Conservation (phyloP, 2,113 vertebrate species). For the Spheniscus mendiculus region DNA sequence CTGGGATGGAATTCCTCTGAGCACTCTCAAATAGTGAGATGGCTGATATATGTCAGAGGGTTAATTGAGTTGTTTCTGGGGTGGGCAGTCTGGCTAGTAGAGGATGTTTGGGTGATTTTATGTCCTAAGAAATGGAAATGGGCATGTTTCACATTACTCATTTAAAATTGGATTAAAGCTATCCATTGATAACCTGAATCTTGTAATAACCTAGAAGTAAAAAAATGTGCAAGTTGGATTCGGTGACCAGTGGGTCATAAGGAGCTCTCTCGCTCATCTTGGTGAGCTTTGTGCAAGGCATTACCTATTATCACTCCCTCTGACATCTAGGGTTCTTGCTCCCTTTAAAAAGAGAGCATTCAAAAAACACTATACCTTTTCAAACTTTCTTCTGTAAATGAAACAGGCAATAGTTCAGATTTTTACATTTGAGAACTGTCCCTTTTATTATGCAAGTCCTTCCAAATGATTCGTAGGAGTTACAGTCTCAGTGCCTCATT, state of each 20-base stretch:
- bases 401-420: background rate
- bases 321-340: background rate
- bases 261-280: background rate
- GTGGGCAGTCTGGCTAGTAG: background rate
- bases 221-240: background rate
- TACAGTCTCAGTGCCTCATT: background rate
- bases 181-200: background rate
- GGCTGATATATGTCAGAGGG: background rate
- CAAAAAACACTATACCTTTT: background rate
- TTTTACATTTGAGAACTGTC: background rate
- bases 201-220: background rate
- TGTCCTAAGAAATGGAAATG: background rate
- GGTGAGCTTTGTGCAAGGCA: background rate
- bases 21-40: background rate
- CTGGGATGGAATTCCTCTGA: background rate
- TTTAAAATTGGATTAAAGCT: background rate
- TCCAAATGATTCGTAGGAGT: background rate
- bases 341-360: background rate
- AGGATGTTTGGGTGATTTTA: background rate
- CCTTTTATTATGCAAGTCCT: background rate
- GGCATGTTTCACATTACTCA: background rate
- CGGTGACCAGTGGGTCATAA: background rate
- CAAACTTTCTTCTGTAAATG: background rate
- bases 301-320: background rate
- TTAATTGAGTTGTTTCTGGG: background rate